Evolutionary conservation across 2,888 invertebrate genomes (phyloP).

Genomic region (Tenthredo distinguenda): DNA sequence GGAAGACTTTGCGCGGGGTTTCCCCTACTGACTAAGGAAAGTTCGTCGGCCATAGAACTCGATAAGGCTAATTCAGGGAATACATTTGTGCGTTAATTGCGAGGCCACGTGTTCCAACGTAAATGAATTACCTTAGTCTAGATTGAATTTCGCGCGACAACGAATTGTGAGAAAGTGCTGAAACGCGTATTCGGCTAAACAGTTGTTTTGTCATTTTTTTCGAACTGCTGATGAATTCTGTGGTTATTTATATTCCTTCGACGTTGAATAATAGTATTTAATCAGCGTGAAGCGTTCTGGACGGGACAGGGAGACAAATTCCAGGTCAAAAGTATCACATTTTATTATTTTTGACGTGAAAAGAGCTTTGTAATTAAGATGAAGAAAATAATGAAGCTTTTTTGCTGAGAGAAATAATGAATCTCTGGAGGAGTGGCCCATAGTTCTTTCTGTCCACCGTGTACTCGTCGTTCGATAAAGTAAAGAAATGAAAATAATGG

Average conservation of each 20-base stretch:
- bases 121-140: constrained; percentile 31
- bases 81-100: constrained; percentile 31
- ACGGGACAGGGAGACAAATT: neutral
- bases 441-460: constrained; percentile 20
- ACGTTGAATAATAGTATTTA: constrained; percentile 13
- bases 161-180: neutral
- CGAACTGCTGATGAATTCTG: neutral
- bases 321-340: constrained; percentile 28
- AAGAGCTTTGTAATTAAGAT: constrained; percentile 31
- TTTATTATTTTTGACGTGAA: constrained; percentile 22
- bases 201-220: constrained; percentile 3
- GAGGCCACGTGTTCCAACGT: constrained; percentile 20
- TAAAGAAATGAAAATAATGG: constrained; percentile 39
- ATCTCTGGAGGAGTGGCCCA: constrained; percentile 20
- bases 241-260: neutral
- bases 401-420: constrained; percentile 42
- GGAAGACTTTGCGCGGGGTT: neutral
- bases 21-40: neutral
- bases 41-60: neutral
- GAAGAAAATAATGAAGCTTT: constrained; percentile 44
- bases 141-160: constrained; percentile 12
- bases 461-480: constrained; percentile 29
- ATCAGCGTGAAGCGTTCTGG: neutral
- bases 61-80: constrained; percentile 17
- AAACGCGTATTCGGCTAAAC: neutral